Evolutionary conservation across 37 sponge, comb jelly and placozoan species (phyloP), one percentile per base, ranked within the genome.

Genomic region (Ephydatia muelleri): DNA sequence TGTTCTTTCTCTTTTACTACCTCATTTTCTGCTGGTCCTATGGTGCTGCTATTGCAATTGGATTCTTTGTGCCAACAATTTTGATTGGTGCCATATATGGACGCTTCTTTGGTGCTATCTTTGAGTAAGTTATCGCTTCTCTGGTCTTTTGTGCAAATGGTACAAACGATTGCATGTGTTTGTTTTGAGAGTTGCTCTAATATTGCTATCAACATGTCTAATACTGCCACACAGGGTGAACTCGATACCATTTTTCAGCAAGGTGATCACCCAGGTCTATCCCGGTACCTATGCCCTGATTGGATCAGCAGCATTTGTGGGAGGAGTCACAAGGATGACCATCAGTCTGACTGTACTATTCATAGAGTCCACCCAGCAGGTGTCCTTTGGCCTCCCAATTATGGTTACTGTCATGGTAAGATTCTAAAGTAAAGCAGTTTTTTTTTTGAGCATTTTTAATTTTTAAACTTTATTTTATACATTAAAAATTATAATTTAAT

Each of bases 261-360:
- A 57, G 47, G 9, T 57, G 19, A 19, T 57, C 19, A 14, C 57
- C 37, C 70, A 82, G 33, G 33, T 93, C 83, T 91, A 89, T 75
- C 84, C 92, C 30, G 98, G 95, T 2, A 95, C 92, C 22, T 98
- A 91, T 75, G 91, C 96, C 47, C 85, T 98, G 75, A 95, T 98
- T 66, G 98, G 98, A 49, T 94, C 98, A 21, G 95, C 98, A n/a
- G 81, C 95, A 1, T 95, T 94, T 49, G 87, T 96, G 70, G 99
- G 99, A 19, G 99, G 99, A 30, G 96, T 98, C 68, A 96, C 96
- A 0, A 79, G 99, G 27, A 98, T 98, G 99, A 98, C 99, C 6
- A 96, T 98, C 84, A 98, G 99, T 77, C 84, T 98, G 66, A 94
- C 96, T 68, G 99, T 98, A 49, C 96, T 98, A 32, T 49, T 98